Base-by-base conservation (phyloP, 2,113 vertebrate genomes). In the Scatophagus argus region DNA sequence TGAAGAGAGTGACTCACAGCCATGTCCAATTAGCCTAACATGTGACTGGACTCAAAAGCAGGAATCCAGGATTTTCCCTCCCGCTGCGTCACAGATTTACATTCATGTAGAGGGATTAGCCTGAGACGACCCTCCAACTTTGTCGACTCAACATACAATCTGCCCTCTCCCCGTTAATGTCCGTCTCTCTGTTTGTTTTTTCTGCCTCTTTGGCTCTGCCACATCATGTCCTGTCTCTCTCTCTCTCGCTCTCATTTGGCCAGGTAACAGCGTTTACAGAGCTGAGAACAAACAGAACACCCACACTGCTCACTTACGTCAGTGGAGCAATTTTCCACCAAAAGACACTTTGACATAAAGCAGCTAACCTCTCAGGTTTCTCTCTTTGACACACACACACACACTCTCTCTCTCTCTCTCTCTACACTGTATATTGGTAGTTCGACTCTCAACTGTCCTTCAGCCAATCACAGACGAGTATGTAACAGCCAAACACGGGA, bases 281-380 rank as follows among this genome's bases (percentile, higher is more conserved):
- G 56, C 56, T 39, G 61, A 56, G 79, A 84, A 77, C 80, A 87
- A 89, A 89, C 71, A 82, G n/a, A 74, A 72, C 86, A 75, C 91
- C 86, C 84, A 91, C 86, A 87, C 84, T 41, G 70, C 55, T 82
- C 78, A 72, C 59, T 74, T 83, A 79, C 80, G 31, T 91, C 81
- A 87, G 72, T 41, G 44, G 19, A 82, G 88, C 75, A 85, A 86
- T 85, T 88, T 82, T 84, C 68, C 39, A 72, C 71, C 74, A 73
- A 79, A 68, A 83, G 86, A 69, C 64, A 72, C 75, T 84, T 79
- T 87, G 82, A 79, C 83, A 82, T 74, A 31, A 82, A 84, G 44
- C 77, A 74, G 38, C 58, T 58, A 72, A 68, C 69, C 86, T 75
- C 75, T 19, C n/a, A n/a, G 31, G 43, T 46, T 27, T 1, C 21